Percentiles rank a stretch among this genome's conserved stretches.
phyloP scores from a whole-genome alignment of 1,140 invertebrate genomes.

The Andricus grossulariae region DNA sequence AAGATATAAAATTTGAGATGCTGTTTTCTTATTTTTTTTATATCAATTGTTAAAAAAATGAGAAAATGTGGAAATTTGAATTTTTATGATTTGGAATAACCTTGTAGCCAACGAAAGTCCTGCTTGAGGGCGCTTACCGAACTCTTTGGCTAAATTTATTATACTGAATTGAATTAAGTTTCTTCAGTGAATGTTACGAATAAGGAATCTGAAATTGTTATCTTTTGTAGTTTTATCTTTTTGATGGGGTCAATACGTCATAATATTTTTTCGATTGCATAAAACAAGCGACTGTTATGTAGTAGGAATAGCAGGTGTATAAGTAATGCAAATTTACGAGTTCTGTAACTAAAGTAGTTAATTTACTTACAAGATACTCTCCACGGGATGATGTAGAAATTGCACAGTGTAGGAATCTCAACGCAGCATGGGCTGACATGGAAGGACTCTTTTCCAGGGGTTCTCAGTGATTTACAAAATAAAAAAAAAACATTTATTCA shows the following conservation, averaged over 20 bases:
- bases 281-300: neutral
- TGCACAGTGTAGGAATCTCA: neutral
- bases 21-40: no score
- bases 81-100: no score
- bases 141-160: no score
- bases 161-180: neutral
- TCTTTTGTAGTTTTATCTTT: neutral
- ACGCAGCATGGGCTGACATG: conserved; percentile 6
- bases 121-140: no score
- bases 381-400: neutral
- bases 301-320: neutral
- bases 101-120: no score
- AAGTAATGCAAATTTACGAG: conserved; percentile 12
- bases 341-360: conserved; percentile 10
- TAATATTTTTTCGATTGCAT: neutral
- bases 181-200: neutral
- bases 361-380: conserved; percentile 5
- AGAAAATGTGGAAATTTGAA: no score
- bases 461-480: conserved; percentile 12
- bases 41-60: no score
- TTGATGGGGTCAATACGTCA: neutral
- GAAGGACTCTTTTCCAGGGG: conserved; percentile 20
- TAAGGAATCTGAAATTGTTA: neutral
- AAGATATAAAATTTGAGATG: no score
- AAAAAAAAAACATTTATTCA: no score